Base-by-base conservation (phyloP, 2,888 invertebrate species). In the Diogma glabrata region DNA sequence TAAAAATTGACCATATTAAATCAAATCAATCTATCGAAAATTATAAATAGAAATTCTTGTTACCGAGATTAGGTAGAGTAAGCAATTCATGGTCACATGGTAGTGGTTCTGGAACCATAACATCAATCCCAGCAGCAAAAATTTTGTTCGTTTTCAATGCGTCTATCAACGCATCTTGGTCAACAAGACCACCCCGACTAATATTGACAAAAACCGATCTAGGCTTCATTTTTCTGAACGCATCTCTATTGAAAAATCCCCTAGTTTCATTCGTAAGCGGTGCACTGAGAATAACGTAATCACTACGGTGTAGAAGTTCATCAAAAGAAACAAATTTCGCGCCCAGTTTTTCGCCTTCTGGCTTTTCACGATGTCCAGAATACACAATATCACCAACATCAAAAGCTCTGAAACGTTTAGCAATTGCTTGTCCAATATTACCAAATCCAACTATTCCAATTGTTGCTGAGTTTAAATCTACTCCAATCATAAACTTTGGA, bases 41-140 rank as follows among this genome's bases (percentile, higher is more conserved):
- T 14, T 38, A 38, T 9, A 38, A 8, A 26, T n/a, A 3, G 10
- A 48, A 47, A 47, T 26, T 12, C 56, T 73, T 78, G n/a, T 72
- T 65, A 10, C 71, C 67, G 67, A 88, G 89, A 22, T 43, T 43
- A 14, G 43, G 17, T 14, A 43, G 43, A 6, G 22, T 22, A 14
- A 43, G 6, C 2, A 43, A 14, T 43, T 43, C 23, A 67, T 90
- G 82, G 65, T 85, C 79, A 2, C 77, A 70, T 0, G 93, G 89
- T 47, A 96, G 65, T 0, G 96, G 96, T 65, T 96, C 95, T 0
- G 95, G 94, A 0, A 82, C 81, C 61, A 86, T 90, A 2, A 96
- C 95, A 65, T 96, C 96, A 2, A 96, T 73, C 0, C 93, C 95
- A 3, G 95, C 95, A 0, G 86, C 87, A 62, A 82, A 84, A 52